Conservation (phyloP, 1,140 invertebrate genomes). For the Cydia amplana region DNA sequence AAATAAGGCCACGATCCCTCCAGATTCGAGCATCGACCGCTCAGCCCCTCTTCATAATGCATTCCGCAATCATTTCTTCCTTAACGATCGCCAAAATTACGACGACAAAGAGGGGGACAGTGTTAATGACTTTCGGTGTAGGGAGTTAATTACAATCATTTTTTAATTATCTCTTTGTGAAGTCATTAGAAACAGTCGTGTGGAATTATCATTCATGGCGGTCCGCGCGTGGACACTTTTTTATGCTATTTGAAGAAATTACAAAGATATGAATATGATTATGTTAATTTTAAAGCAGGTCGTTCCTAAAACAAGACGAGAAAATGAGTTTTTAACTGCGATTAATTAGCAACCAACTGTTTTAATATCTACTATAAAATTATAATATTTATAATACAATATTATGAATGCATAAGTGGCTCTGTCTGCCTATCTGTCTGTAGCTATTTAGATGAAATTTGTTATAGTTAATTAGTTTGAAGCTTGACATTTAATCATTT, state of each 20-base stretch:
- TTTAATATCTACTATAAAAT: no score
- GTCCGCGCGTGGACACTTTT: neutral
- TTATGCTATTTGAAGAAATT: neutral
- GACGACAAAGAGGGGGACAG: neutral
- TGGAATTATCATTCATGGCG: slow-evolving; percentile 1
- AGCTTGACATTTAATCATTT: no score
- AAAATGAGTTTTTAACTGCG: no score
- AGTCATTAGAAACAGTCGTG: slow-evolving; percentile 22
- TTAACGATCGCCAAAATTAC: slow-evolving; percentile 1
- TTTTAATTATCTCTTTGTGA: slow-evolving; percentile 32
- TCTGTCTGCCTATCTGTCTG: no score
- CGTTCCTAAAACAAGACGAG: neutral
- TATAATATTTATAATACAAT: no score
- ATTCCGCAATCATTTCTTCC: slow-evolving; percentile 18
- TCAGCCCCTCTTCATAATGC: neutral
- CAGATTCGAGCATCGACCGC: neutral
- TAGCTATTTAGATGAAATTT: no score
- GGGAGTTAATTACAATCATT: slow-evolving; percentile 31
- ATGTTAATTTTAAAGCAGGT: neutral
- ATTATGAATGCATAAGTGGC: no score
- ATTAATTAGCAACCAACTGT: no score
- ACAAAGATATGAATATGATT: neutral
- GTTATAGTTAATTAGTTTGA: no score
- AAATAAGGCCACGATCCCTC: neutral
- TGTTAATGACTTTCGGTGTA: slow-evolving; percentile 17